Conservation (phyloP, 2,888 invertebrate genomes). For the Drosophila limbata region DNA sequence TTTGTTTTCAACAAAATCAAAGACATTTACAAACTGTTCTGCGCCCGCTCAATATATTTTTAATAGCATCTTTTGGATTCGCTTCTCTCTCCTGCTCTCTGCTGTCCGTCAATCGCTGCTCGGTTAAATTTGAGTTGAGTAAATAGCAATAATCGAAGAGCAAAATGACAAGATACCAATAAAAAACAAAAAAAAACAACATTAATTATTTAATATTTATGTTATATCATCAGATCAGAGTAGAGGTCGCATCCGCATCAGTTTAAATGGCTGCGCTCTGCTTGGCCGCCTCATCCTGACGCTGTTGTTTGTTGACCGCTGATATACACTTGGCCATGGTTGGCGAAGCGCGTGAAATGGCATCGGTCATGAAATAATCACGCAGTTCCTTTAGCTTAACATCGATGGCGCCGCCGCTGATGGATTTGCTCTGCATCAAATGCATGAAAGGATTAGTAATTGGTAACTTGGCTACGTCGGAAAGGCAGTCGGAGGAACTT, state of each 20-base stretch:
- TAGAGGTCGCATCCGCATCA: background rate
- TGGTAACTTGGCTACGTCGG: too few species aligned
- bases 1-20: slow-evolving; percentile 68
- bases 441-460: background rate
- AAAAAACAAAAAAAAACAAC: slow-evolving; percentile 52
- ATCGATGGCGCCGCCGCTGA: slow-evolving; percentile 88
- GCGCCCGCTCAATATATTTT: slow-evolving; percentile 6
- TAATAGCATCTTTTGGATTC: slow-evolving; percentile 19
- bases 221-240: slow-evolving; percentile 52
- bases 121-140: slow-evolving; percentile 26
- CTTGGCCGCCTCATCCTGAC: slow-evolving; percentile 63
- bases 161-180: slow-evolving; percentile 42
- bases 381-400: slow-evolving; percentile 92
- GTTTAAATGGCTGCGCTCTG: slow-evolving; percentile 70
- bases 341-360: slow-evolving; percentile 97
- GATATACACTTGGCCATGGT: slow-evolving; percentile 99
- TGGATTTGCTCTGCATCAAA: slow-evolving; percentile 84
- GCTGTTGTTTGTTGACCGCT: slow-evolving; percentile 90
- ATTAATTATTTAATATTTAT: slow-evolving; percentile 73
- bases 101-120: slow-evolving; percentile 18
- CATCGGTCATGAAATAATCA: slow-evolving; percentile 97
- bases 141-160: slow-evolving; percentile 42
- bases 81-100: slow-evolving; percentile 15
- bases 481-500: slow-evolving; percentile 48
- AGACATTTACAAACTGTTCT: slow-evolving; percentile 56